phyloP scores from a whole-genome alignment of 2,113 vertebrate species.

The Epinephelus lanceolatus region DNA sequence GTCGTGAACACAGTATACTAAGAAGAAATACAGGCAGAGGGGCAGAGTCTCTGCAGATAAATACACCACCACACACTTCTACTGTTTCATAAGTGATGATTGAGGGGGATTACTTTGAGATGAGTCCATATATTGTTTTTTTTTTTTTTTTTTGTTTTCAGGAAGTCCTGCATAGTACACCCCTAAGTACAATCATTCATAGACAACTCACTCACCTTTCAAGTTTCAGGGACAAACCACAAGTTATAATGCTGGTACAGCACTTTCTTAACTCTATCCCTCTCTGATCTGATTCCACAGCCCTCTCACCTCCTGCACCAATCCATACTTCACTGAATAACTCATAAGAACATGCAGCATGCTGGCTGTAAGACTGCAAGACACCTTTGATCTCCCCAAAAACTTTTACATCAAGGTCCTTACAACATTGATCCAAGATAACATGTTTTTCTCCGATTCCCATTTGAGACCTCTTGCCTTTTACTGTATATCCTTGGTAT shows the following conservation, averaged over 20 bases:
- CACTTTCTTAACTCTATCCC: conserved; percentile 5
- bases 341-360: conserved; percentile 57
- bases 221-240: conserved; percentile 9
- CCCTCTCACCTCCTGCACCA: conserved; percentile 45
- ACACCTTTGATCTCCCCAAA: conserved; percentile 54
- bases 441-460: conserved; percentile 51
- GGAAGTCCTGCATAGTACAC: neutral
- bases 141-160: no score
- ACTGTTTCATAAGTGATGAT: no score
- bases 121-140: no score
- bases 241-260: neutral
- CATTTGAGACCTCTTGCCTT: conserved; percentile 17
- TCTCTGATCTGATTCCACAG: conserved; percentile 6
- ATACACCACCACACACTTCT: no score
- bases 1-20: no score
- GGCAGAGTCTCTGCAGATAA: no score
- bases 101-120: no score
- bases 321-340: conserved; percentile 71
- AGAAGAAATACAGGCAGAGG: no score
- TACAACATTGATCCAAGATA: conserved; percentile 45
- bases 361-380: conserved; percentile 25
- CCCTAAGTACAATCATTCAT: neutral
- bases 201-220: neutral
- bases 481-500: conserved; percentile 23
- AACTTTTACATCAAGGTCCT: conserved; percentile 58